These are phyloP conservation scores for Drosophila pullipes DNA, from an alignment of 2,888 invertebrate species.

Conservation along the genomic window DNA sequence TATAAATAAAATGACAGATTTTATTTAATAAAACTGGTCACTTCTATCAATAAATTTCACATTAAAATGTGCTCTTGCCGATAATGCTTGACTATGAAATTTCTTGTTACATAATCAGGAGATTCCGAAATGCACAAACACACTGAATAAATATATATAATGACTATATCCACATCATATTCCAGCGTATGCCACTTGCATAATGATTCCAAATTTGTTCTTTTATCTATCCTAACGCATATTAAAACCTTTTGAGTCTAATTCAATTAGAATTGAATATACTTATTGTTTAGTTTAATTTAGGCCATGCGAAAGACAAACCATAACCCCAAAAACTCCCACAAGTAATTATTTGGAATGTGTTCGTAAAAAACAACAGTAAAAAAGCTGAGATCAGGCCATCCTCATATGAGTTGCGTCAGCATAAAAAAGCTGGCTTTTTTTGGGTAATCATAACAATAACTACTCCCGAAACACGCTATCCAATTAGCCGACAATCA, in stretches of 20 bases:
- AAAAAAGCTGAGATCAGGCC: constrained; percentile 19
- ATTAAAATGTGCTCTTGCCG: not conserved
- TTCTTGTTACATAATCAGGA: not conserved
- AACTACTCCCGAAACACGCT: constrained; percentile 39
- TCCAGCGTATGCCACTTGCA: not conserved
- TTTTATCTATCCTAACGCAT: not conserved
- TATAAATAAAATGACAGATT: not conserved
- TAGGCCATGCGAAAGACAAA: not conserved
- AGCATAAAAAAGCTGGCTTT: constrained; percentile 13
- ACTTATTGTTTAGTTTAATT: not conserved
- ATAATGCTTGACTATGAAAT: not conserved
- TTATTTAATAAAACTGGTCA: not conserved
- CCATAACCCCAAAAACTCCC: not conserved
- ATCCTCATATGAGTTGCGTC: not conserved
- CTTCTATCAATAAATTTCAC: not conserved
- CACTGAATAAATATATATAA: not conserved
- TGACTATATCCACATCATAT: not conserved
- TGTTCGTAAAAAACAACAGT: not conserved
- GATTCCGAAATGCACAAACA: not conserved
- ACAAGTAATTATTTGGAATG: not conserved
- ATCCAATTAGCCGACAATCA: constrained; percentile 67
- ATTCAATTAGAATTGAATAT: not conserved
- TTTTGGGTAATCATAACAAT: constrained; percentile 48
- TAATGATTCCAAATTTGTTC: not conserved
- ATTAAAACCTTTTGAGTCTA: not conserved